Evolutionary conservation across 2,797 vertebrate genomes (phyloP).

Genomic region (Nyctalus aviator): DNA sequence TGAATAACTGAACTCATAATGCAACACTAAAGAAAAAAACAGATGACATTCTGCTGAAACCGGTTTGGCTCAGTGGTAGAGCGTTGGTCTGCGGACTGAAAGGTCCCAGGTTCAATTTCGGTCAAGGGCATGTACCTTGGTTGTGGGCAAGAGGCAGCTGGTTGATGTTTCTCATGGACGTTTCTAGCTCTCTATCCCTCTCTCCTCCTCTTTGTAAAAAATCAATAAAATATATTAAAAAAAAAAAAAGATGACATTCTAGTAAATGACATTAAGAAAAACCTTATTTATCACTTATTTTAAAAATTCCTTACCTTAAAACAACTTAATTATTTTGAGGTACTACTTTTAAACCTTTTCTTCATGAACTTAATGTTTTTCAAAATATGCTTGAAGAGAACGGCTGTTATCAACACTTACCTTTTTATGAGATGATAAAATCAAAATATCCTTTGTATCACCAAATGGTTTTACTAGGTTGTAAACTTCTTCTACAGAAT

Average conservation of each 20-base stretch:
- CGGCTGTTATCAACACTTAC: constrained; percentile 81
- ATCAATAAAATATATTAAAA: neutral
- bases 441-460: constrained; percentile 87
- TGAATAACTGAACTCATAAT: neutral
- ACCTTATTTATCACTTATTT: constrained; percentile 26
- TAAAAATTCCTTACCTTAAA: constrained; percentile 31
- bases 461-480: constrained; percentile 90
- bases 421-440: constrained; percentile 90
- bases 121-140: too few species aligned
- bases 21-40: constrained; percentile 25
- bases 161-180: too few species aligned
- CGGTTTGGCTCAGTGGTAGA: too few species aligned
- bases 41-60: neutral
- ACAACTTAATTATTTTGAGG: constrained; percentile 43
- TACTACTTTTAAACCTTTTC: constrained; percentile 11
- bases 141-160: too few species aligned
- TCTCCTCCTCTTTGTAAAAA: too few species aligned
- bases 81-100: too few species aligned
- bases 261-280: constrained; percentile 3
- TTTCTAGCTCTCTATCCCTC: too few species aligned
- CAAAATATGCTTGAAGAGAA: constrained; percentile 24
- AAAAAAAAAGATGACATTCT: neutral
- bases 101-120: too few species aligned
- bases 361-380: constrained; percentile 45
- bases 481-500: constrained; percentile 88